Percentiles rank a stretch among this genome's conserved stretches.
These are phyloP conservation scores for Riparia riparia DNA, from an alignment of 2,113 vertebrate genomes.

Conservation along the genomic window DNA sequence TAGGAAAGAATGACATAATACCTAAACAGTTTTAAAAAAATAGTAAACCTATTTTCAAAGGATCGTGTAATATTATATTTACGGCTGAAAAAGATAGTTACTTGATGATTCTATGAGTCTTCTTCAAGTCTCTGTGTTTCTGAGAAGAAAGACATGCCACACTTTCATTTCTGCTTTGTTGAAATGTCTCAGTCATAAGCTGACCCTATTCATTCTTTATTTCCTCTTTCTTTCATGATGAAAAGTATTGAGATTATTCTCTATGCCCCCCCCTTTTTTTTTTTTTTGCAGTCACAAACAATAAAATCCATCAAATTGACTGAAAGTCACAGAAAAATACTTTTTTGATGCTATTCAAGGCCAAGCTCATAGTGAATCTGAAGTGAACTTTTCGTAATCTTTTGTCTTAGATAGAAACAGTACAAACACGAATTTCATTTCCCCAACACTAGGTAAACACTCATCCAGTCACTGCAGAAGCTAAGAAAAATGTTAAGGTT, in stretches of 20 bases:
- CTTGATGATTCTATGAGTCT: background rate
- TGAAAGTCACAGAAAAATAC: background rate
- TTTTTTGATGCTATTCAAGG: background rate
- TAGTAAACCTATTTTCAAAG: background rate
- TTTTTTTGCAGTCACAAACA: background rate
- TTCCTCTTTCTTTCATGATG: background rate
- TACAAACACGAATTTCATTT: background rate
- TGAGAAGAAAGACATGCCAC: background rate
- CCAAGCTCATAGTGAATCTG: background rate
- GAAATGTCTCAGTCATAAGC: background rate
- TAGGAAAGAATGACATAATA: background rate
- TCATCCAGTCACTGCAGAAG: background rate
- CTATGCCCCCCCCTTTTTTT: rapidly evolving
- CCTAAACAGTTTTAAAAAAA: background rate
- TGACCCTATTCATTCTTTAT: background rate
- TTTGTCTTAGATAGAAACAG: background rate
- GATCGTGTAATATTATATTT: background rate
- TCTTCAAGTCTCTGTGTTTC: background rate
- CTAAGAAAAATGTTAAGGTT: background rate
- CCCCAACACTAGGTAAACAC: background rate
- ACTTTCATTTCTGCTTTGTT: background rate
- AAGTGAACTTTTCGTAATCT: background rate
- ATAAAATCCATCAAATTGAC: background rate
- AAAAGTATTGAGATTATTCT: background rate
- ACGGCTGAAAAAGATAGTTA: background rate